These are phyloP conservation scores for Protophormia terraenovae DNA, from an alignment of 2,888 invertebrate genomes.

Conservation along the genomic window DNA sequence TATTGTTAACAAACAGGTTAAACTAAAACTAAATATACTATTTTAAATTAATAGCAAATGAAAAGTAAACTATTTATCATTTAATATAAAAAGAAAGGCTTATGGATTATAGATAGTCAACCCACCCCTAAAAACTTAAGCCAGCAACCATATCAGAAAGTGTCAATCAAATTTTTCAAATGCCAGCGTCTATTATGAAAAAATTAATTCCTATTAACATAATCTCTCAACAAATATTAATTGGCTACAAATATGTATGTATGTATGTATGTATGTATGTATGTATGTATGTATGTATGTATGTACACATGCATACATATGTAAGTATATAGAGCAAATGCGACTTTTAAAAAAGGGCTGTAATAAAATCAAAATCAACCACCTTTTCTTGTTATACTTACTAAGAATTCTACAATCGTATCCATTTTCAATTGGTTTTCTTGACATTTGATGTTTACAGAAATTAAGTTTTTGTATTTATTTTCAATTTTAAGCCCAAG, in stretches of 20 bases:
- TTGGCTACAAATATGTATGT: slow-evolving; percentile 44
- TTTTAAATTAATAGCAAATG: neutral
- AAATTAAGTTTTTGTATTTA: slow-evolving; percentile 60
- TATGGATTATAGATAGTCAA: neutral
- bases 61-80: slow-evolving; percentile 4
- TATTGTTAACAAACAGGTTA: slow-evolving; percentile 22
- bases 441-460: slow-evolving; percentile 58
- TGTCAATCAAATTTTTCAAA: slow-evolving; percentile 59
- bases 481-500: slow-evolving; percentile 53
- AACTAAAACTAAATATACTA: neutral
- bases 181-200: too few relatives aligned
- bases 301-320: too few relatives aligned
- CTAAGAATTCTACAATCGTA: too few relatives aligned
- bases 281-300: too few relatives aligned
- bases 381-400: neutral
- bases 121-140: slow-evolving; percentile 33
- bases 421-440: neutral
- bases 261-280: too few relatives aligned
- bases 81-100: neutral
- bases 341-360: slow-evolving; percentile 1
- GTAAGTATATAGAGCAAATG: too few relatives aligned
- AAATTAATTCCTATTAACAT: slow-evolving; percentile 58
- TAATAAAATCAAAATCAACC: too few relatives aligned
- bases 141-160: too few relatives aligned
- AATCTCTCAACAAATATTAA: slow-evolving; percentile 60